Evolutionary conservation across 2,888 invertebrate species (phyloP), one percentile per base, ranked within the genome.

Genomic region (Tetragonula carbonaria): DNA sequence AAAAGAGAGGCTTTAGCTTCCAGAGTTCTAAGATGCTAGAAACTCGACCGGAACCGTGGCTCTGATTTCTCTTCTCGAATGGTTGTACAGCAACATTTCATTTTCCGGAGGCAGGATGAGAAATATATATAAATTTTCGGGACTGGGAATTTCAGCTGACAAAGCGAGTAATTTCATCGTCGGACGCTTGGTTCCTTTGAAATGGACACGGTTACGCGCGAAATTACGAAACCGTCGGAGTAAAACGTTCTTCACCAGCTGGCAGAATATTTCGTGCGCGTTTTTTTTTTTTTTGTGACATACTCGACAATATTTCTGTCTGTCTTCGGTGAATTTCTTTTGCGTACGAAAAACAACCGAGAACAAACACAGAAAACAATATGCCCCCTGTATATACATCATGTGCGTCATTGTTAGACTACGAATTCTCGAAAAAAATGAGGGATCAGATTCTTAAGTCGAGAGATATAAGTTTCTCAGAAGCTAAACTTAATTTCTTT

Each of bases 161-260:
- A 65, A 74, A 76, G 70, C 50, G 76, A 57, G 70, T 70, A 70
- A 80, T 76, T 76, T 75, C 65, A 65, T 80, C 74, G 79, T 62
- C 68, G 50, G 74, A 68, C 45, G 45, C 45, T 16, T 16, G 68
- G 62, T 45, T 63, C 51, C 63, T 80, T 80, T 75, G 75, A 70
- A 65, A 75, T 63, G 68, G 50, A 68, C 70, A 75, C 23, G 50
- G 55, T 50, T 51, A 51, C 51, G 50, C 66, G 73, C 50, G 50
- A 73, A 78, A 78, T 78, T 78, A 72, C 23, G 66, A 73, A 74
- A 73, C 72, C 59, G 50, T n/a, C 57, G 18, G 66, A n/a, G 57
- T 65, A 72, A 28, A 63, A 65, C 55, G 65, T 50, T 21, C 51
- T 21, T 18, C 33, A n/a, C n/a, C 28, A 18, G 23, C 51, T 33